Conservation (phyloP, 2,113 vertebrate genomes). For the Ailuropoda melanoleuca region DNA sequence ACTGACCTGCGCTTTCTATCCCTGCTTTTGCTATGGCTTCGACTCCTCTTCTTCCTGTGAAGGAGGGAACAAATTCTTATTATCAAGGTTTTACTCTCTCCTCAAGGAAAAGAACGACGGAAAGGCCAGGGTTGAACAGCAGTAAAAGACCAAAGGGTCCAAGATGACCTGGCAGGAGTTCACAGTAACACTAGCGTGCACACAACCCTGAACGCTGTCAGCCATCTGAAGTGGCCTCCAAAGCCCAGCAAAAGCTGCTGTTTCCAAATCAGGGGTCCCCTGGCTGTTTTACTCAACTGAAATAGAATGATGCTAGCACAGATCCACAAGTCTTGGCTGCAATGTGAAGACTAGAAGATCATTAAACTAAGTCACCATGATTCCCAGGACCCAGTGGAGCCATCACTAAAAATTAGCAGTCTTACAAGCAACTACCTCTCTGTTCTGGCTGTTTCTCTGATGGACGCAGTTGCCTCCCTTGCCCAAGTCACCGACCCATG, state of each 20-base stretch:
- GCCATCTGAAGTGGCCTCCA: background rate
- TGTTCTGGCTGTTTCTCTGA: background rate
- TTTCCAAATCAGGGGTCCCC: conserved; percentile 13
- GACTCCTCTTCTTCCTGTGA: conserved; percentile 77
- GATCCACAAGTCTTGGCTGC: background rate
- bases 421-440: background rate
- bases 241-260: background rate
- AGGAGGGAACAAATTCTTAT: background rate
- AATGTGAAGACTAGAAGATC: background rate
- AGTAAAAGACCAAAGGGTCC: background rate
- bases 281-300: conserved; percentile 28
- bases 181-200: background rate
- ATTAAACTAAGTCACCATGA: background rate
- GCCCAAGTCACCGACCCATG: background rate
- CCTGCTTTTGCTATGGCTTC: conserved; percentile 74
- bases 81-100: background rate
- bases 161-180: background rate
- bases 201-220: background rate
- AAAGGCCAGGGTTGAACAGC: background rate
- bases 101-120: background rate
- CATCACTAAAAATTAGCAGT: background rate
- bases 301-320: background rate
- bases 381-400: background rate
- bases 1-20: conserved; percentile 78
- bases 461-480: background rate